These are phyloP conservation scores for Phoxinus dragarum DNA, from an alignment of 2,797 vertebrate genomes.

Conservation along the genomic window DNA sequence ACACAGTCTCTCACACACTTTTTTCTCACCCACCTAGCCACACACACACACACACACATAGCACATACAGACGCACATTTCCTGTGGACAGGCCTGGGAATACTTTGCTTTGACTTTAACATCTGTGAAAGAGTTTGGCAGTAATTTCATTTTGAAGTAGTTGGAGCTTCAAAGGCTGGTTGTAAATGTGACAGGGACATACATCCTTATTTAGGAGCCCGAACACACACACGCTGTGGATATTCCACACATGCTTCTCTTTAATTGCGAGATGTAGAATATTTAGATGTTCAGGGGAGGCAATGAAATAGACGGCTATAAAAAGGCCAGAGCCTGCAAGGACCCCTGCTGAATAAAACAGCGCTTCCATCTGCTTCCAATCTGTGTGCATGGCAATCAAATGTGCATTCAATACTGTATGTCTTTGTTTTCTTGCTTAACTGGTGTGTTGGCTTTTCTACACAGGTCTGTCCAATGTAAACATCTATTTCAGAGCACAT, in stretches of 20 bases:
- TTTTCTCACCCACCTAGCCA: neutral
- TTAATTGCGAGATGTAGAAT: constrained; percentile 41
- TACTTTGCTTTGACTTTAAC: constrained; percentile 43
- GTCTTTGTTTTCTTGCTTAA: constrained; percentile 15
- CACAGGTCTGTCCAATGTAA: neutral
- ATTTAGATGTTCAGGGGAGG: constrained; percentile 36
- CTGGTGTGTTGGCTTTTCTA: constrained; percentile 5
- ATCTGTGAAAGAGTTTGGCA: constrained; percentile 57
- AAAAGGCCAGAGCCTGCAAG: constrained; percentile 34
- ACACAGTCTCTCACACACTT: neutral
- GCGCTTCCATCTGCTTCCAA: constrained; percentile 50
- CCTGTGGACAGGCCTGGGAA: constrained; percentile 50
- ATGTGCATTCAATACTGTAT: constrained; percentile 16
- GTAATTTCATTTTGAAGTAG: constrained; percentile 42
- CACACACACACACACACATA: constrained; percentile 1
- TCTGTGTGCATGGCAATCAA: constrained; percentile 33
- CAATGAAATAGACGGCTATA: constrained; percentile 28
- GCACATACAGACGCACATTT: constrained; percentile 36
- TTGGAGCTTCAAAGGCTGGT: constrained; percentile 47
- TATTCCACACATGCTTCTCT: constrained; percentile 6
- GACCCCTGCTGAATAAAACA: constrained; percentile 44
- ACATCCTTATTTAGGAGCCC: neutral
- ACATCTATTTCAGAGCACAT: neutral
- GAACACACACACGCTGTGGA: constrained; percentile 1
- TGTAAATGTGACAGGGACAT: constrained; percentile 19